A percentile compares a stretch with the other conserved stretches of the same genome.
Conservation (phyloP, 2,888 invertebrate species). For the Cistogaster globosa region DNA sequence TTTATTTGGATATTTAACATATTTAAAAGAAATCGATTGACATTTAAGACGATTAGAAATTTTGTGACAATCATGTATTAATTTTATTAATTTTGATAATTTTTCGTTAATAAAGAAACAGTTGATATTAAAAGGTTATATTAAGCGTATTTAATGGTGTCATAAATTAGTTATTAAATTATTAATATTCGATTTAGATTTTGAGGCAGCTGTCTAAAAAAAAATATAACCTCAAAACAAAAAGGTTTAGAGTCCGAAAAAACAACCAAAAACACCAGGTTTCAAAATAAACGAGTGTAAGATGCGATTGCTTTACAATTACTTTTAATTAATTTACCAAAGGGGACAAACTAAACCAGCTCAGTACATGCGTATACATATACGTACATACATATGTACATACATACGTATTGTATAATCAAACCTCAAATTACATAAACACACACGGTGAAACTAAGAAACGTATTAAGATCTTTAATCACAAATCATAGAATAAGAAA, state of each 20-base stretch:
- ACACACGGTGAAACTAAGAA: constrained; percentile 7
- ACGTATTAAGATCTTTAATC: constrained; percentile 1
- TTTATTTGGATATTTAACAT: no score
- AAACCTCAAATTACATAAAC: constrained; percentile 35
- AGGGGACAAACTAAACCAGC: constrained; percentile 27
- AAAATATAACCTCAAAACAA: background rate
- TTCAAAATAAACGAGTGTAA: background rate
- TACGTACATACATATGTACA: background rate
- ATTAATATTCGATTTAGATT: background rate
- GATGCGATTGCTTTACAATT: constrained; percentile 40
- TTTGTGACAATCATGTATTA: no score
- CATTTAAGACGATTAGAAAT: no score
- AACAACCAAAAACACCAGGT: background rate
- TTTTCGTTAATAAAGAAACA: no score
- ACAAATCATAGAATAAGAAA: constrained; percentile 49
- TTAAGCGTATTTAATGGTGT: no score
- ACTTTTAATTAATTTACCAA: constrained; percentile 53
- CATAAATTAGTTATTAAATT: background rate
- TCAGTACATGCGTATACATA: background rate
- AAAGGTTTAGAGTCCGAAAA: background rate
- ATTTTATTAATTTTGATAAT: no score
- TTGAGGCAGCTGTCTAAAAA: background rate
- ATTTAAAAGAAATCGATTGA: no score
- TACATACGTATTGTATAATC: background rate
- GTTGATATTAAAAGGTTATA: background rate